These are phyloP conservation scores for Peromyscus leucopus DNA, from an alignment of 2,113 vertebrate genomes.

Conservation along the genomic window DNA sequence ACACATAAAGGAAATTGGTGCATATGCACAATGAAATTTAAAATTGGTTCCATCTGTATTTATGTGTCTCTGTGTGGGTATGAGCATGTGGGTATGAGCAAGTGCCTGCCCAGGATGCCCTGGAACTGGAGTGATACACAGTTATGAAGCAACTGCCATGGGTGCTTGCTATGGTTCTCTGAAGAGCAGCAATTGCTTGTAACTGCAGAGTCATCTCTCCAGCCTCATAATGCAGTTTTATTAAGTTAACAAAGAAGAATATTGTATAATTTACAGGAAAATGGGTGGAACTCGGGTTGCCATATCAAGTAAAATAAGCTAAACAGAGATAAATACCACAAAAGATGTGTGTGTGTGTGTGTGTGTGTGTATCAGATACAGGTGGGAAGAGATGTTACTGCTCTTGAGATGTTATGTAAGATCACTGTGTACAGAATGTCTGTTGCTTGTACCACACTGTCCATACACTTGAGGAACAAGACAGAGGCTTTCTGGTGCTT, in stretches of 20 bases:
- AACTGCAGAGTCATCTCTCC: neutral
- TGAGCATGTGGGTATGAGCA: neutral
- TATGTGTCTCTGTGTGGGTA: neutral
- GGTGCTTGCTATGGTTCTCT: neutral
- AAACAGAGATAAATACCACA: neutral
- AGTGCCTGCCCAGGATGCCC: neutral
- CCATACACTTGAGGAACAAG: neutral
- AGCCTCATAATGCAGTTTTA: neutral
- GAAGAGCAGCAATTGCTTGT: neutral
- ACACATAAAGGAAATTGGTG: no score
- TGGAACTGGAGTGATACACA: neutral
- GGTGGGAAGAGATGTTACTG: neutral
- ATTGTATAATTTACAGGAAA: neutral
- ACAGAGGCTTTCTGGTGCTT: neutral
- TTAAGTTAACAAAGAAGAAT: neutral
- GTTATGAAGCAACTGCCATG: no score
- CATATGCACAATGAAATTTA: neutral
- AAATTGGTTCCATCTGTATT: neutral
- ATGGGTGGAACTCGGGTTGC: neutral
- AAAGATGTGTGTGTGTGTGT: neutral
- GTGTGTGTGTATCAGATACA: neutral
- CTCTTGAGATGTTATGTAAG: neutral
- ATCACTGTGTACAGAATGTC: neutral
- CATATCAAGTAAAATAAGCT: neutral
- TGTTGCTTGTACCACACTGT: neutral